phyloP scores from a whole-genome alignment of 2,888 invertebrate genomes.

The Physocephala rufipes region DNA sequence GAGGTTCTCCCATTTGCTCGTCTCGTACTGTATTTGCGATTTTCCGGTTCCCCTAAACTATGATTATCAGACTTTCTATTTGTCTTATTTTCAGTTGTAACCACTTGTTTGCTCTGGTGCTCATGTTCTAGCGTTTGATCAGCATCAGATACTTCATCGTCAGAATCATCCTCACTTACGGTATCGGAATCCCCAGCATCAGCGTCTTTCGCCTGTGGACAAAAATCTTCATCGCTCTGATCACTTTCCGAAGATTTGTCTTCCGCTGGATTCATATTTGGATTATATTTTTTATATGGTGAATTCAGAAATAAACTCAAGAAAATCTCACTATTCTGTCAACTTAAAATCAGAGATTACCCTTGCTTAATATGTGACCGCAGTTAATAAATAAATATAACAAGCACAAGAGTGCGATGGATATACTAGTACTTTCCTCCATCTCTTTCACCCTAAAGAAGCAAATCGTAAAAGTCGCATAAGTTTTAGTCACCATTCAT shows the following conservation, averaged over 20 bases:
- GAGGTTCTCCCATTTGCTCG: constrained; percentile 42
- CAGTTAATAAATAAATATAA: no score
- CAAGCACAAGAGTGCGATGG: no score
- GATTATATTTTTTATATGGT: no score
- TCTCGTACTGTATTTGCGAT: constrained; percentile 48
- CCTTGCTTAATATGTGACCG: no score
- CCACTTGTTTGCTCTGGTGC: constrained; percentile 27
- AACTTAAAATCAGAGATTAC: no score
- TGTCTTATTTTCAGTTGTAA: constrained; percentile 3
- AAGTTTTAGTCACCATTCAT: no score
- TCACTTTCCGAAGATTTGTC: constrained; percentile 74
- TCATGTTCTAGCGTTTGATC: constrained; percentile 25
- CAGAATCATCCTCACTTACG: constrained; percentile 44
- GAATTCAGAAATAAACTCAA: no score
- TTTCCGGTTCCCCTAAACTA: neutral
- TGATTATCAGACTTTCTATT: neutral
- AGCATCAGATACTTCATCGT: constrained; percentile 36
- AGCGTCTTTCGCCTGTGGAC: constrained; percentile 70
- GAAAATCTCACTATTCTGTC: no score
- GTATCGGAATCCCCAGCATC: constrained; percentile 58
- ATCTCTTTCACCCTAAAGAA: no score
- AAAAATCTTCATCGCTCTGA: constrained; percentile 81
- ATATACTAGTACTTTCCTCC: no score
- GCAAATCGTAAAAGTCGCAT: no score
- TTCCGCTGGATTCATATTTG: constrained; percentile 62